Conservation (phyloP, 2,888 invertebrate genomes). For the Exocentrus adspersus region DNA sequence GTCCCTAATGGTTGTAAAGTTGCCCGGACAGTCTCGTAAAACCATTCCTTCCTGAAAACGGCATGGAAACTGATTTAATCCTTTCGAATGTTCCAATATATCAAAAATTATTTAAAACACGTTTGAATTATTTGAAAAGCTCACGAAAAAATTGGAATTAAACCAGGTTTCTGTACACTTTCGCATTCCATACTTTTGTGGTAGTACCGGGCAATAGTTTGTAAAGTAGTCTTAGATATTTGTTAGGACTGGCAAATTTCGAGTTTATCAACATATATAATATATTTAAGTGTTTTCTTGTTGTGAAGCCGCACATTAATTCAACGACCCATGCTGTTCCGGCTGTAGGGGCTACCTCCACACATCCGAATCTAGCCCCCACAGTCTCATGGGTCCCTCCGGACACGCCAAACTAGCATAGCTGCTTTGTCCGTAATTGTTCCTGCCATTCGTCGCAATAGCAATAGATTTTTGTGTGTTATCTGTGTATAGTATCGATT, state of each 20-base stretch:
- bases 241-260: constrained; percentile 60
- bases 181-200: constrained; percentile 29
- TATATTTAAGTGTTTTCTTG: constrained; percentile 62
- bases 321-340: constrained; percentile 54
- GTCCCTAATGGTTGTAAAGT: constrained; percentile 55
- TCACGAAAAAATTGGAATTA: not conserved
- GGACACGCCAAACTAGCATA: constrained; percentile 55
- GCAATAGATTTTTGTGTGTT: constrained; percentile 61
- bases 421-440: constrained; percentile 65
- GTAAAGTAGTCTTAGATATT: constrained; percentile 55
- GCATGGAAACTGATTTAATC: not conserved
- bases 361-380: constrained; percentile 34
- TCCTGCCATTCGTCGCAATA: constrained; percentile 63
- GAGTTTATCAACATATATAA: constrained; percentile 57
- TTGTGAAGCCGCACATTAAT: constrained; percentile 59
- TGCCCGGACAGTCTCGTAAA: constrained; percentile 34
- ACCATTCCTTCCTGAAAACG: not conserved
- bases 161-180: constrained; percentile 15
- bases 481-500: constrained; percentile 54
- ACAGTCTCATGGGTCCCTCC: constrained; percentile 48
- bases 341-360: constrained; percentile 53
- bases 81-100: too few species aligned
- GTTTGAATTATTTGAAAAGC: too few species aligned
- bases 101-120: too few species aligned
- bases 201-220: constrained; percentile 36